phyloP scores from a whole-genome alignment of 2,888 invertebrate genomes.

The Drosophila prostipennis region DNA sequence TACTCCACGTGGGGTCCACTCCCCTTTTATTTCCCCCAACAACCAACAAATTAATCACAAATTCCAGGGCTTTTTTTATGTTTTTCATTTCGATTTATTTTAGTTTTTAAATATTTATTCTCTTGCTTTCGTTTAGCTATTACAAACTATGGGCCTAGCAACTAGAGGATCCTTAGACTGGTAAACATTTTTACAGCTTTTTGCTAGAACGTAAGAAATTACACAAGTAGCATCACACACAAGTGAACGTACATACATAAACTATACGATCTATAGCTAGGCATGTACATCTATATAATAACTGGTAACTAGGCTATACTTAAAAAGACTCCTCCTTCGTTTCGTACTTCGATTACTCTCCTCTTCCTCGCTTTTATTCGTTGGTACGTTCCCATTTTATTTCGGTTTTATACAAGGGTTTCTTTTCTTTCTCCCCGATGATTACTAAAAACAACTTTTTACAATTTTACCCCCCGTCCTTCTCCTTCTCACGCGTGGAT shows the following conservation, averaged over 20 bases:
- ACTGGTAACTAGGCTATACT: slow-evolving; percentile 34
- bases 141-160: slow-evolving; percentile 63
- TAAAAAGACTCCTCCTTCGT: neutral
- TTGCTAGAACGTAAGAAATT: slow-evolving; percentile 64
- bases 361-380: slow-evolving; percentile 6
- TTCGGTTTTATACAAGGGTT: slow-evolving; percentile 57
- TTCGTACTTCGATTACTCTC: neutral
- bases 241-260: slow-evolving; percentile 51
- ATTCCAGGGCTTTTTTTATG: slow-evolving; percentile 51
- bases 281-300: slow-evolving; percentile 32
- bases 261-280: slow-evolving; percentile 29
- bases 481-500: neutral
- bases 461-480: slow-evolving; percentile 46
- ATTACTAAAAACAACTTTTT: slow-evolving; percentile 73
- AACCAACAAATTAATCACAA: slow-evolving; percentile 72
- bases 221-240: slow-evolving; percentile 71
- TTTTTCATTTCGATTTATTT: slow-evolving; percentile 15
- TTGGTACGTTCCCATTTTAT: slow-evolving; percentile 7
- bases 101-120: slow-evolving; percentile 55
- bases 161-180: slow-evolving; percentile 15
- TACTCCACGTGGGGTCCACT: slow-evolving; percentile 5
- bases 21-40: slow-evolving; percentile 11
- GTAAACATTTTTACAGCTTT: slow-evolving; percentile 64
- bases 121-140: slow-evolving; percentile 74
- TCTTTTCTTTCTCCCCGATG: slow-evolving; percentile 40